A percentile compares a stretch with the other conserved stretches of the same genome.
phyloP scores from a whole-genome alignment of 2,113 vertebrate species.

The Sapayoa aenigma region DNA sequence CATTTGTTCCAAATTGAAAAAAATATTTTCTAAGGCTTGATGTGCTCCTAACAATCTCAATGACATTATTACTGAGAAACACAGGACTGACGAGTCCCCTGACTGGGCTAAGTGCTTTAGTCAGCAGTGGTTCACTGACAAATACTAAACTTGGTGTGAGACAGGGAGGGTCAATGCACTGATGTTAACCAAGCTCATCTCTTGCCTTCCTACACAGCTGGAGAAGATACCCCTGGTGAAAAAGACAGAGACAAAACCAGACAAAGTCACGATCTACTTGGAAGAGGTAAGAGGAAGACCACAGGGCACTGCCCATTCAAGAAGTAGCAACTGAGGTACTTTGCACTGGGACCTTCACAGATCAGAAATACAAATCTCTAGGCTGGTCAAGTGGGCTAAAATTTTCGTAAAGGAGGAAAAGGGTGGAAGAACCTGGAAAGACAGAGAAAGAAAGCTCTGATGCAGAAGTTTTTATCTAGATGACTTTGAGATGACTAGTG shows the following conservation, averaged over 20 bases:
- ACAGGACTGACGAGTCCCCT: background rate
- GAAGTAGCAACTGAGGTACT: background rate
- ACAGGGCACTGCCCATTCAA: background rate
- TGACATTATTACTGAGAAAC: background rate
- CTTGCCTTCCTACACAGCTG: conserved; percentile 5
- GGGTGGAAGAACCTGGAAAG: background rate
- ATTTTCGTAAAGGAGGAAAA: background rate
- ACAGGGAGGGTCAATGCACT: background rate
- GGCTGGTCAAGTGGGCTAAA: background rate
- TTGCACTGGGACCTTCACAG: background rate
- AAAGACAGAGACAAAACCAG: conserved; percentile 29
- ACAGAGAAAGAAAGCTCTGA: background rate
- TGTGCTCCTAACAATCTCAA: background rate
- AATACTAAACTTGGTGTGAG: background rate
- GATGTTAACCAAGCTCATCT: background rate
- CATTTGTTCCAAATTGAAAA: background rate
- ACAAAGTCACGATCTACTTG: conserved; percentile 47
- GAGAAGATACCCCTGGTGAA: background rate
- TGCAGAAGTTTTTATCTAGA: background rate
- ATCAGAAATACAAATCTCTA: background rate
- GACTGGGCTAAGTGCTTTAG: background rate
- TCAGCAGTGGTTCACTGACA: background rate
- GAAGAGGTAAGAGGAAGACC: conserved; percentile 44
- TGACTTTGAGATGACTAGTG: background rate
- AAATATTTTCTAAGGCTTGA: background rate